Evolutionary conservation across 2,113 vertebrate genomes (phyloP).

Genomic region (Lontra canadensis): DNA sequence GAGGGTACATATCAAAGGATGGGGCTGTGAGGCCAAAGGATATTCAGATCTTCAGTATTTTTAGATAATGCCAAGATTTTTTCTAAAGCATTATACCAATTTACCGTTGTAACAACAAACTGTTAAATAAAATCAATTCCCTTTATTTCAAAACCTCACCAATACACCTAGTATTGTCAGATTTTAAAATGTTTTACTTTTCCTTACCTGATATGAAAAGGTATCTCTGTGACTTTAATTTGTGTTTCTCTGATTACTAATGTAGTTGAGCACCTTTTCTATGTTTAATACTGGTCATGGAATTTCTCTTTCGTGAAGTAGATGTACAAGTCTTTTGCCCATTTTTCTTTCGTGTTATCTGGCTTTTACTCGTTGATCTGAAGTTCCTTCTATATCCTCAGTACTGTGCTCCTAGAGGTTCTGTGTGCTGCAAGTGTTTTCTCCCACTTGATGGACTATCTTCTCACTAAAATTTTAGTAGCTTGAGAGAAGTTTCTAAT

Average conservation of each 20-base stretch:
- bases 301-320: conserved; percentile 22
- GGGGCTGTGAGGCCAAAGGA: neutral
- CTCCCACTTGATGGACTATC: neutral
- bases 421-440: neutral
- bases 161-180: neutral
- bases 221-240: neutral
- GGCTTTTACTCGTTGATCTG: conserved; percentile 8
- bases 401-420: neutral
- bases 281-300: neutral
- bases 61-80: neutral
- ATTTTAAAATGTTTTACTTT: conserved; percentile 22
- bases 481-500: conserved; percentile 28
- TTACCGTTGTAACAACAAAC: neutral
- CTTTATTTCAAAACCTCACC: conserved; percentile 18
- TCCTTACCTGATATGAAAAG: conserved; percentile 9
- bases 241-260: conserved; percentile 30
- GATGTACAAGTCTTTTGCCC: neutral
- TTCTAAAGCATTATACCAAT: neutral
- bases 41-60: neutral
- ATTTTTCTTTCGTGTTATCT: conserved; percentile 35
- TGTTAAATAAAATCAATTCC: conserved; percentile 22
- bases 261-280: neutral
- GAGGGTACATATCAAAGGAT: neutral
- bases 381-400: neutral
- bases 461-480: conserved; percentile 8